A percentile compares a stretch with the other conserved stretches of the same genome.
phyloP scores from a whole-genome alignment of 2,797 vertebrate species.

The Acipenser oxyrinchus region DNA sequence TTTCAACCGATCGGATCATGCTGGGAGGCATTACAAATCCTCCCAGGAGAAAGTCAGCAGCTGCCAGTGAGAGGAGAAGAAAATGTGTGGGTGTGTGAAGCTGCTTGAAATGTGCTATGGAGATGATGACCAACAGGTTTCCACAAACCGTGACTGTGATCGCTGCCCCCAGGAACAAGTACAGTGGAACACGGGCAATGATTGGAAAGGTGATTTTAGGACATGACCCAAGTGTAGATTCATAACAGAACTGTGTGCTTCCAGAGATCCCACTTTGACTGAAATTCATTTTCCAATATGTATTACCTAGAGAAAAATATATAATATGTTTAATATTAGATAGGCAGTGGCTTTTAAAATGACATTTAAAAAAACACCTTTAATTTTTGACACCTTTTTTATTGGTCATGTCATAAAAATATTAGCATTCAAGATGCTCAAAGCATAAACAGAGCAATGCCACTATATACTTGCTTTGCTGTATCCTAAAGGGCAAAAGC shows the following conservation, averaged over 20 bases:
- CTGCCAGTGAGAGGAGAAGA: not conserved
- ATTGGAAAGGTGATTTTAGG: not conserved
- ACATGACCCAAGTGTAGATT: not conserved
- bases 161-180: not conserved
- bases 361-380: too few species aligned
- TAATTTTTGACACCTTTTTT: too few species aligned
- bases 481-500: too few species aligned
- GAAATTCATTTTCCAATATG: too few species aligned
- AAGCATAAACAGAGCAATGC: too few species aligned
- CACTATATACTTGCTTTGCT: too few species aligned
- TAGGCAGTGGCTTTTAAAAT: too few species aligned
- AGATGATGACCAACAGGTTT: not conserved
- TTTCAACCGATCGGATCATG: not conserved
- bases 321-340: too few species aligned
- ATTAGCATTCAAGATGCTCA: too few species aligned
- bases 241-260: slow-evolving; percentile 2
- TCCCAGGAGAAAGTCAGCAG: not conserved
- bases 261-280: too few species aligned
- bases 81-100: not conserved
- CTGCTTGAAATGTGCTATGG: not conserved
- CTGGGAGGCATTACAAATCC: not conserved
- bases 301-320: too few species aligned
- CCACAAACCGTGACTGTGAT: not conserved
- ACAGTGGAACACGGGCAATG: not conserved
- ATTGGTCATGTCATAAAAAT: too few species aligned